Base-by-base conservation (phyloP, 30 jellyfish, hydroid and myxozoan species). In the Pelagia noctiluca region DNA sequence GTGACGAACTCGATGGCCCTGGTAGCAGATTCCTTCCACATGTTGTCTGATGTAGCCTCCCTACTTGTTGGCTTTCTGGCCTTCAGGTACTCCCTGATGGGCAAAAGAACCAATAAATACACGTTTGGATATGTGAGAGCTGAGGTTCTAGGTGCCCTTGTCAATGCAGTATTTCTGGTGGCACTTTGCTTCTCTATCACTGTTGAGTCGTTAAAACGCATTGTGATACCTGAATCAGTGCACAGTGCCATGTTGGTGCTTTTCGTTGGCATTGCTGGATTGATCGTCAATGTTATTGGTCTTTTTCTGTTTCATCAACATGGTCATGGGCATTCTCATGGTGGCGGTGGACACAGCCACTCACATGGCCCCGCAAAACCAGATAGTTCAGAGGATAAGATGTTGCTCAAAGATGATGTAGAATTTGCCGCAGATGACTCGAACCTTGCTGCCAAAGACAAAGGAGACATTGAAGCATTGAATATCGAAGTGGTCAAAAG, bases 91-190 rank as follows among this genome's bases (percentile, higher is more conserved):
- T 95, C 99, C 0, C 25, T 79, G 35, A 71, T 65, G 29, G 96
- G 97, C 18, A 95, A 83, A 85, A 71, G 92, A 67, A 89, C 96
- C 11, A 87, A 96, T 22, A 80, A 97, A 36, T 95, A 89, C 66
- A 89, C 99, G n/a, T 96, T 89, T 77, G 99, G 99, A 2, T 90
- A 89, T 92, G 97, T 96, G 22, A 71, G 99, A 28, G 96, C 98
- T 34, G 98, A 90, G 77, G 98, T 90, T 1, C 79, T 96, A 2
- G 99, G 99, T 23, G 99, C 98, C 16, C 66, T 96, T 42, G 98
- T 90, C 22, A 96, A 96, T 67, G 96, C 98, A 7, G 98, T 90
- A 0, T 96, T 96, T 83, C 76, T 96, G 62, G 98, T 89, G n/a
- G 97, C 99, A 8, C 70, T 96, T 42, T 96, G 99, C 62, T 87